Evolutionary conservation across 2,113 vertebrate genomes (phyloP).

Genomic region (Eleginops maclovinus): DNA sequence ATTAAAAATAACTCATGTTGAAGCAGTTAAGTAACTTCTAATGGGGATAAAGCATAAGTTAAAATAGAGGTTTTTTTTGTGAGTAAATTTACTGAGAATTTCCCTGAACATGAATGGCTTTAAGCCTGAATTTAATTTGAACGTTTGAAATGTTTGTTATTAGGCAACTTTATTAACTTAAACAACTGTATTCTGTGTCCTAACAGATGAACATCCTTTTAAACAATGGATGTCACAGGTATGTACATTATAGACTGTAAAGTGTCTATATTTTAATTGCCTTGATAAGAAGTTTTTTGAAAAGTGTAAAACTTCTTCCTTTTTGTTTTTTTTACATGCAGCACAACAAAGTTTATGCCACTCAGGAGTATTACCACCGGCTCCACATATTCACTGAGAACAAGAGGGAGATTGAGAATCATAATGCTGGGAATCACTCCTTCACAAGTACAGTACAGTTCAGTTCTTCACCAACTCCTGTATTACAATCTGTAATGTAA

Average conservation of each 20-base stretch:
- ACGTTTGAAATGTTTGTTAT: background rate
- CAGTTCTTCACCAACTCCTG: background rate
- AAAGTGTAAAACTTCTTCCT: background rate
- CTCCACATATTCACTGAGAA: slow-evolving; percentile 82
- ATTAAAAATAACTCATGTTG: no score
- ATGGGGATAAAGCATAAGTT: no score
- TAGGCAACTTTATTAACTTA: background rate
- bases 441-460: slow-evolving; percentile 83
- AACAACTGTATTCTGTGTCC: background rate
- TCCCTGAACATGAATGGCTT: background rate
- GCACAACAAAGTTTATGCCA: slow-evolving; percentile 83
- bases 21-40: no score
- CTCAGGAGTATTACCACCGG: slow-evolving; percentile 76
- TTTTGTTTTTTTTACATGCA: slow-evolving; percentile 46
- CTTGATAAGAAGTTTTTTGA: background rate
- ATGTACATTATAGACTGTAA: background rate
- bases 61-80: background rate
- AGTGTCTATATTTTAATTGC: background rate
- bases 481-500: background rate
- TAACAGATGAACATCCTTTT: slow-evolving; percentile 84
- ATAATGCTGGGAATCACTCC: slow-evolving; percentile 86
- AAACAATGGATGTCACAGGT: slow-evolving; percentile 87
- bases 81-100: background rate
- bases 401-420: slow-evolving; percentile 78
- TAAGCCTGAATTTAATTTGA: background rate